These are phyloP conservation scores for Menidia beryllina DNA, from an alignment of 2,113 vertebrate species.

Conservation along the genomic window DNA sequence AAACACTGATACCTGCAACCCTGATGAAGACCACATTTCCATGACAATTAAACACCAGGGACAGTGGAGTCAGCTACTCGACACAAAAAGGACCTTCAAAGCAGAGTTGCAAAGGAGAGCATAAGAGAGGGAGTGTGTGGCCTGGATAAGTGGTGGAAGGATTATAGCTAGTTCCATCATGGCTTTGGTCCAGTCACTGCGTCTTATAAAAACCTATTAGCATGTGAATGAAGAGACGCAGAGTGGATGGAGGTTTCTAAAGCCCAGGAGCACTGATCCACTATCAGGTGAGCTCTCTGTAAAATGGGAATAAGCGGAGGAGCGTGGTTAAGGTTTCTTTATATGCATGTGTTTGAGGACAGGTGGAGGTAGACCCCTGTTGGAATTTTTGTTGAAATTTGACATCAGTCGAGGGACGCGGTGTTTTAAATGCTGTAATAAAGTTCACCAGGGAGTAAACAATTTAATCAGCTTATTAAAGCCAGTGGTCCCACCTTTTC, in stretches of 20 bases:
- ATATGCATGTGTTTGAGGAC: constrained; percentile 4
- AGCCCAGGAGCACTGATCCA: constrained; percentile 69
- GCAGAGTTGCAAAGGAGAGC: constrained; percentile 42
- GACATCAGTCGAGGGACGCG: constrained; percentile 7
- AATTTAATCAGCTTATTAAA: constrained; percentile 49
- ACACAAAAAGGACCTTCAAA: constrained; percentile 41
- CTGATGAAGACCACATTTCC: constrained; percentile 56
- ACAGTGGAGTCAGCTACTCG: constrained; percentile 59
- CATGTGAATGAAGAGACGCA: constrained; percentile 76
- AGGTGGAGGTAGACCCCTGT: constrained; percentile 4
- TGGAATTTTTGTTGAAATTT: constrained; percentile 31
- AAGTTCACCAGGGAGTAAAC: constrained; percentile 42
- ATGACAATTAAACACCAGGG: constrained; percentile 70
- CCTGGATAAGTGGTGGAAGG: constrained; percentile 70
- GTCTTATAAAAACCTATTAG: constrained; percentile 76
- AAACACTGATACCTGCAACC: constrained; percentile 15
- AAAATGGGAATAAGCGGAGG: constrained; percentile 43
- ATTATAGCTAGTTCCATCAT: constrained; percentile 75
- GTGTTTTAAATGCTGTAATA: constrained; percentile 24
- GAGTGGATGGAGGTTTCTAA: constrained; percentile 63
- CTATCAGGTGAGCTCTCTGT: constrained; percentile 72
- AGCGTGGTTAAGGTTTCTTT: background rate
- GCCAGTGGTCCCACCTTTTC: constrained; percentile 1
- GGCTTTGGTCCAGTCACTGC: constrained; percentile 71
- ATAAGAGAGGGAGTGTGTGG: constrained; percentile 37